Percentiles rank a stretch among this genome's conserved stretches.
These are phyloP conservation scores for Cotesia congregata DNA, from an alignment of 2,888 invertebrate species.

Conservation along the genomic window DNA sequence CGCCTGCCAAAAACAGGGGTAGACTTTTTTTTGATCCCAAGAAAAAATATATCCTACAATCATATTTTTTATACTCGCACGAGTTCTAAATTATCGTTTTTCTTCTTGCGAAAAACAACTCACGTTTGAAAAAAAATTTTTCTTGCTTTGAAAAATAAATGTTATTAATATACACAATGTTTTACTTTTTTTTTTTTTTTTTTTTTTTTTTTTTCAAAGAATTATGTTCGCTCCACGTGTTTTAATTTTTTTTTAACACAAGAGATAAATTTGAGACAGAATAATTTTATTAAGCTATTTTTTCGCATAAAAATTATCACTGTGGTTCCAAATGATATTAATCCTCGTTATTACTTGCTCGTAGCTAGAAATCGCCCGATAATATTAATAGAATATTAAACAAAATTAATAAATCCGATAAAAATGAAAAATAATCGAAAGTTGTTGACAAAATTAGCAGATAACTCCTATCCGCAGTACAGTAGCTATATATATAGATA, in stretches of 20 bases:
- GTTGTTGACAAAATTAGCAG: neutral
- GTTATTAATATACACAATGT: neutral
- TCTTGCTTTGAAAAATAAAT: neutral
- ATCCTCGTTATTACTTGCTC: no score
- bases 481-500: neutral
- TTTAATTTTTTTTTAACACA: neutral
- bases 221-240: neutral
- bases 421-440: neutral
- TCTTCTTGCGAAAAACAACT: constrained; percentile 16
- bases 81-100: constrained; percentile 19
- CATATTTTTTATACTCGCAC: constrained; percentile 3
- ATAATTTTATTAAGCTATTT: neutral
- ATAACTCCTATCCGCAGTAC: neutral
- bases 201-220: neutral
- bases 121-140: constrained; percentile 1
- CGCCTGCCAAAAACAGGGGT: neutral
- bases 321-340: no score
- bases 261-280: neutral
- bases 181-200: neutral
- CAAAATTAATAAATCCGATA: neutral
- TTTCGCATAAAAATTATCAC: no score
- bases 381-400: neutral
- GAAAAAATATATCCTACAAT: neutral
- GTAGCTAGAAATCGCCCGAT: neutral
- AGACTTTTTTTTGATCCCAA: neutral